A percentile compares a stretch with the other conserved stretches of the same genome.
Evolutionary conservation across 2,888 invertebrate genomes (phyloP).

Genomic region (Xiphydria camelus): DNA sequence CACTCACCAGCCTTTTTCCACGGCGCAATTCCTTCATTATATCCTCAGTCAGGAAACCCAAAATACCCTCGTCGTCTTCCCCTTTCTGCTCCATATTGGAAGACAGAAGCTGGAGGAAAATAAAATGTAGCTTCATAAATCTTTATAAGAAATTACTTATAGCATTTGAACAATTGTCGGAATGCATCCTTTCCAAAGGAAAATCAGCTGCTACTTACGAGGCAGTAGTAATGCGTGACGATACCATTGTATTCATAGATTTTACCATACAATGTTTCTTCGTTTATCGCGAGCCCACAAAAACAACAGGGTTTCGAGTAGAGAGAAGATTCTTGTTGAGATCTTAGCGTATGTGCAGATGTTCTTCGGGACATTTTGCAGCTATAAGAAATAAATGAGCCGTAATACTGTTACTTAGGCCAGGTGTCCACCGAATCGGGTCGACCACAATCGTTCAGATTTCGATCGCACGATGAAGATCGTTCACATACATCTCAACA

Average conservation of each 20-base stretch:
- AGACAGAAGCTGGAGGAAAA: slow-evolving; percentile 70
- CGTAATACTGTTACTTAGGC: no score
- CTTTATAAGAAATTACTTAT: background rate
- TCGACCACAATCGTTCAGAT: no score
- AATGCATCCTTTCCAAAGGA: background rate
- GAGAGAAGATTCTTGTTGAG: no score
- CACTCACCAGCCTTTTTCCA: slow-evolving; percentile 67
- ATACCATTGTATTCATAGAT: slow-evolving; percentile 63
- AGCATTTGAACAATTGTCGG: background rate
- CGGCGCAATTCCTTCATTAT: slow-evolving; percentile 69
- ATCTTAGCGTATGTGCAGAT: no score
- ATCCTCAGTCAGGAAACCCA: slow-evolving; percentile 73
- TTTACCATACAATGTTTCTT: slow-evolving; percentile 64
- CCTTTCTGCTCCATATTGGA: slow-evolving; percentile 73
- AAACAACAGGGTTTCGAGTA: slow-evolving; percentile 64
- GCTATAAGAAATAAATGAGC: no score
- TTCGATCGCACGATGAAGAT: no score
- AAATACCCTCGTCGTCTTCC: slow-evolving; percentile 69
- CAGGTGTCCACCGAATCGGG: no score
- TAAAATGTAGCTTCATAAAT: no score
- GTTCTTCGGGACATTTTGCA: no score
- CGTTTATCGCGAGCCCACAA: slow-evolving; percentile 60
- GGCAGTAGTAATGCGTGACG: slow-evolving; percentile 74
- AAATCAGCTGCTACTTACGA: no score
- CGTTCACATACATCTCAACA: no score